Evolutionary conservation across 2,797 vertebrate species (phyloP).

Genomic region (Nothura maculosa): DNA sequence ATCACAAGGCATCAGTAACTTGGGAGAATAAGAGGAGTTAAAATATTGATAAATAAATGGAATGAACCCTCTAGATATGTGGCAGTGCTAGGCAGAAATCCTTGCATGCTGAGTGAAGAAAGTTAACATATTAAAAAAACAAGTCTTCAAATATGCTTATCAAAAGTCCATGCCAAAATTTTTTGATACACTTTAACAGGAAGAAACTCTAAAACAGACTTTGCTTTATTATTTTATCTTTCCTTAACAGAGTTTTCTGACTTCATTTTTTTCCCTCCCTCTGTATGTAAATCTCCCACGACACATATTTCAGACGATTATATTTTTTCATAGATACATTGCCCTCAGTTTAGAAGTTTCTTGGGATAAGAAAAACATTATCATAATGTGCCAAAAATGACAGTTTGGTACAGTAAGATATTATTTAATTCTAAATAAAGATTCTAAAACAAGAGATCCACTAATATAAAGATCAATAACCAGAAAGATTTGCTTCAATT

Average conservation of each 20-base stretch:
- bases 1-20: background rate
- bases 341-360: constrained; percentile 18
- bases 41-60: background rate
- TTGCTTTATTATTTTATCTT: background rate
- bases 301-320: background rate
- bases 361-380: background rate
- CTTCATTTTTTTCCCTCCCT: background rate
- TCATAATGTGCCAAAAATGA: background rate
- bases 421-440: constrained; percentile 15
- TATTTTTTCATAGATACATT: constrained; percentile 13
- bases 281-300: background rate
- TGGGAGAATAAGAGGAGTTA: background rate
- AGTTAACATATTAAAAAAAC: background rate
- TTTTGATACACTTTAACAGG: background rate
- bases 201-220: background rate
- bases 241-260: background rate
- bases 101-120: background rate
- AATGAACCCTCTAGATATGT: background rate
- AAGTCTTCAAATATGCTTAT: background rate
- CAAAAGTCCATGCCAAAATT: background rate
- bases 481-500: constrained; percentile 1
- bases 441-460: constrained; percentile 18
- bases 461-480: constrained; percentile 22
- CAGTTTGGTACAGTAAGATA: constrained; percentile 12
- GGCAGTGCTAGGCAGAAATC: background rate